Base-by-base conservation (phyloP, 2,113 vertebrate genomes). In the Rutilus rutilus region DNA sequence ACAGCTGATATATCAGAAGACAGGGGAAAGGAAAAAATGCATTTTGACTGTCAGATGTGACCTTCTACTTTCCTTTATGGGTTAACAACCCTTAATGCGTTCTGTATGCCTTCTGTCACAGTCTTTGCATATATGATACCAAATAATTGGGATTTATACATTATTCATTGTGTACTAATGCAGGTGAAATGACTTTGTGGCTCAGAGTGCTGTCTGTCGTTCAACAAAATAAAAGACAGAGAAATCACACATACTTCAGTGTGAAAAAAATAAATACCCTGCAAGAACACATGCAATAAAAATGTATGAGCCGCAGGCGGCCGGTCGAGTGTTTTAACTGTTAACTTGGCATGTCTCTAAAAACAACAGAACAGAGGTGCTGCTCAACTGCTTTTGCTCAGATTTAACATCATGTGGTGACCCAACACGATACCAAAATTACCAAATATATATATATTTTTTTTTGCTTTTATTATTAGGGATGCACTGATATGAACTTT, bases 51-150 rank as follows among this genome's bases (percentile, higher is more conserved):
- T 95, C 92, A 93, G 91, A 83, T 91, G 89, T 94, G 95, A 95
- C 94, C 95, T 94, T 94, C 93, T 90, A 86, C 86, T 69, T 90
- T 90, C 94, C 95, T 95, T 94, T 94, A 94, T 80, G 93, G 97
- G 96, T 96, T 97, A 97, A 96, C 93, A 93, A 93, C 95, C 95
- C 95, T 96, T 96, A 97, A 97, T 96, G 95, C 94, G 95, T 97
- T 96, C 97, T 98, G 97, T 97, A 97, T 98, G 96, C 96, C 97
- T 97, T 96, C 97, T 97, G 95, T 95, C 94, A 96, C 96, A 96
- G 96, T 96, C 96, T 97, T 97, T 98, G 97, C 97, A 98, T 99
- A 97, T 97, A 97, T 97, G 96, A 97, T 97, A 96, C 97, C 97
- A 99, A 98, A 97, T 99, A 98, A 99, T 99, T 98, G 96, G 96